A percentile compares a stretch with the other conserved stretches of the same genome.
Evolutionary conservation across 2,797 vertebrate genomes (phyloP).

Genomic region (Mus spretus): DNA sequence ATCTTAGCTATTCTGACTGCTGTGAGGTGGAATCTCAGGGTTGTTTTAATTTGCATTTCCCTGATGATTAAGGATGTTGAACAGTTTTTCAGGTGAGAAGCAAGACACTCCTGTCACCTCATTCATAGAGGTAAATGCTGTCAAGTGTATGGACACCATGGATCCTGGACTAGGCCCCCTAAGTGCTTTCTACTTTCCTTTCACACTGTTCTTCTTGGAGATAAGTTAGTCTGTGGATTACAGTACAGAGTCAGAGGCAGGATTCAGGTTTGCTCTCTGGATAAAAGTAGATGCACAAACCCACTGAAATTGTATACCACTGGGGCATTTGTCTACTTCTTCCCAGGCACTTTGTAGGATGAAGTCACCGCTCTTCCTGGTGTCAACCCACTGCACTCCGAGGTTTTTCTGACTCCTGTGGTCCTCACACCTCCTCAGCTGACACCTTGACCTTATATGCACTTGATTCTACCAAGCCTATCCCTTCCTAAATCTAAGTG

Average conservation of each 20-base stretch:
- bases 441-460: not conserved
- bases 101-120: not conserved
- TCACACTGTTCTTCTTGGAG: not conserved
- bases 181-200: no score
- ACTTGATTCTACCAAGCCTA: not conserved
- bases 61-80: no score
- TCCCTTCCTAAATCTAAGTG: not conserved
- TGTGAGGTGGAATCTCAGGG: no score
- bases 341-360: not conserved
- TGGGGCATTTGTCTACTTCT: not conserved
- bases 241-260: no score
- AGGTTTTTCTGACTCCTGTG: not conserved
- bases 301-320: not conserved
- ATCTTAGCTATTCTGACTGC: no score
- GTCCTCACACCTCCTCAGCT: no score
- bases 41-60: no score
- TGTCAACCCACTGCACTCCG: not conserved
- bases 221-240: not conserved
- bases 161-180: not conserved
- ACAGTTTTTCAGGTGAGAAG: not conserved
- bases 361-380: not conserved
- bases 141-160: not conserved
- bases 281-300: not conserved
- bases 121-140: not conserved
- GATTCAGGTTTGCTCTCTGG: not conserved